Evolutionary conservation across 1,140 invertebrate species (phyloP).

Genomic region (Antheraea mylitta): DNA sequence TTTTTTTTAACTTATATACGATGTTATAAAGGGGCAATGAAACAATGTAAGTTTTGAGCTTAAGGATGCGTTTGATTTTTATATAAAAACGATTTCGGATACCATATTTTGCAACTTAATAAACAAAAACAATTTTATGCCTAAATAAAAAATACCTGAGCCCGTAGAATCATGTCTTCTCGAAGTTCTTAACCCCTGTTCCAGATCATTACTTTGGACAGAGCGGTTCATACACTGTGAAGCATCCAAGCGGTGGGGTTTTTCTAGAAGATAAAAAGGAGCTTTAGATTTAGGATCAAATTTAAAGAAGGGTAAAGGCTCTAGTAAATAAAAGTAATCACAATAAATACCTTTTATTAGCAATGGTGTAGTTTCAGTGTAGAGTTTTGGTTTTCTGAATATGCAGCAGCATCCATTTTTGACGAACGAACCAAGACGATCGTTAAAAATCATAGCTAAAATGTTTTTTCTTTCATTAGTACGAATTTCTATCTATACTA

Average conservation of each 20-base stretch:
- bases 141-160: constrained; percentile 50
- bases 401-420: constrained; percentile 47
- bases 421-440: constrained; percentile 43
- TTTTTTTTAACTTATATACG: too few relatives aligned
- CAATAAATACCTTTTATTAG: constrained; percentile 44
- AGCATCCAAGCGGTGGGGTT: constrained; percentile 28
- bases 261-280: constrained; percentile 23
- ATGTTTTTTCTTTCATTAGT: constrained; percentile 12
- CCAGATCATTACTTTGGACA: constrained; percentile 33
- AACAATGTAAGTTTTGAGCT: too few relatives aligned
- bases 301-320: too few relatives aligned
- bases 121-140: too few relatives aligned
- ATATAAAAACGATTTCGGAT: neutral
- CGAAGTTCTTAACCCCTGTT: constrained; percentile 38
- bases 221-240: constrained; percentile 25
- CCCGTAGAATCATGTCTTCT: constrained; percentile 46
- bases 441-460: constrained; percentile 67
- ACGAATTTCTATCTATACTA: too few relatives aligned
- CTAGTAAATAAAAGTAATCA: neutral
- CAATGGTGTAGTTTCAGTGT: constrained; percentile 60
- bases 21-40: too few relatives aligned
- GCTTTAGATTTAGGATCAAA: neutral
- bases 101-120: too few relatives aligned
- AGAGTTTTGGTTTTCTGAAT: constrained; percentile 49
- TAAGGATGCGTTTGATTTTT: too few relatives aligned